Evolutionary conservation across 2,888 invertebrate species (phyloP), one percentile per base, ranked within the genome.

Genomic region (Heliconius ismenius): DNA sequence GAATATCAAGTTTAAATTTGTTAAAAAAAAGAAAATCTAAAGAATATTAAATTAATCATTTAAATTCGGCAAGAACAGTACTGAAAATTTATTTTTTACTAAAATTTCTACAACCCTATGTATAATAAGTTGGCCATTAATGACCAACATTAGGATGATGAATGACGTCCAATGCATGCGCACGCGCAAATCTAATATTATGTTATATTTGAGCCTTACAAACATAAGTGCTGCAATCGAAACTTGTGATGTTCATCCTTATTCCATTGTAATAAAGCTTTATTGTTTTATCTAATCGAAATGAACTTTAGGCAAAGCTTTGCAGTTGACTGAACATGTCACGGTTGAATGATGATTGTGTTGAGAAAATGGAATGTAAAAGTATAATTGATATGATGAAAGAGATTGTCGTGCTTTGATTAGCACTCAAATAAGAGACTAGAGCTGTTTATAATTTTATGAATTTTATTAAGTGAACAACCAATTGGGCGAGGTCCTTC

Each of bases 111-210:
- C 24, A 72, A 21, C 72, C 72, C 60, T 72, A 82, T 79, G 54
- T 77, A 77, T 78, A 80, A 79, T 24, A 15, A 24, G 11, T 24
- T 62, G 26, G 15, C 80, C 80, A 81, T 78, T 81, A 82, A 82
- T 80, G 75, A 80, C 83, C 79, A 78, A 78, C 82, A 83, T 84
- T 81, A 82, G 36, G 72, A 83, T 84, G 83, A 85, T 84, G 78
- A 83, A 86, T 83, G 76, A 78, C 79, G 73, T 43, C 78, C 74
- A 65, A 80, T 81, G 80, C 78, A 76, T 77, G 81, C 77, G 84
- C 84, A 84, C 84, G 83, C 82, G 81, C 83, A 79, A 79, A 81
- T 78, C 78, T 82, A 83, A 84, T 81, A 79, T 75, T 69, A 74
- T 73, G 76, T 80, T 79, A 82, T 74, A 79, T 81, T 80, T 80